A percentile compares a stretch with the other conserved stretches of the same genome.
Evolutionary conservation across 1,140 invertebrate species (phyloP).

Genomic region (Sinonovacula constricta): DNA sequence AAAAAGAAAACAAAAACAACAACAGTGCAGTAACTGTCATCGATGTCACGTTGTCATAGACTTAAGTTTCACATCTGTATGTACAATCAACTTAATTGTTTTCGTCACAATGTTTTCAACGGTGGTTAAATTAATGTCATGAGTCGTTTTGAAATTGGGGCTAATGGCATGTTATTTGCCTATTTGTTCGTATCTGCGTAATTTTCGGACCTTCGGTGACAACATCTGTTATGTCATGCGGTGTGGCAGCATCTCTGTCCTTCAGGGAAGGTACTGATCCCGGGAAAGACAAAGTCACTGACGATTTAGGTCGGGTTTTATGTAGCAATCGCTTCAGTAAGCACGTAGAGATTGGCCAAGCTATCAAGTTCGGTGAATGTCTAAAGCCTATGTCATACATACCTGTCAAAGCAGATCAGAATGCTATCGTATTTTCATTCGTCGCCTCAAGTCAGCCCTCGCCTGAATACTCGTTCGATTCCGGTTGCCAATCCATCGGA

Average conservation of each 20-base stretch:
- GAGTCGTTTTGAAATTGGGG: no score
- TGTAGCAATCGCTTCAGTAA: slow-evolving; percentile 42
- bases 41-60: no score
- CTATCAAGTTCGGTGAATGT: slow-evolving; percentile 18
- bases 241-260: slow-evolving; percentile 7
- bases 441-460: slow-evolving; percentile 15
- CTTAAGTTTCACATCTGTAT: no score
- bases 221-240: no score
- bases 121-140: no score
- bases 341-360: slow-evolving; percentile 26
- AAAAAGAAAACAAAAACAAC: no score
- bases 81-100: no score
- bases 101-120: no score
- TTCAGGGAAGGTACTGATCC: slow-evolving; percentile 31
- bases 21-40: no score
- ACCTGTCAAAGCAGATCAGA: slow-evolving; percentile 2
- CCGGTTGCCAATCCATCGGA: slow-evolving; percentile 16
- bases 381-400: slow-evolving; percentile 1
- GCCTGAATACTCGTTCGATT: slow-evolving; percentile 19
- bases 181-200: no score
- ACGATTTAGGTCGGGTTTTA: slow-evolving; percentile 4
- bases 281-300: background rate
- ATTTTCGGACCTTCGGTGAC: no score
- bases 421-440: background rate
- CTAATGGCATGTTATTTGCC: no score